Conservation (phyloP, 2,113 vertebrate species). For the Arenaria interpres region DNA sequence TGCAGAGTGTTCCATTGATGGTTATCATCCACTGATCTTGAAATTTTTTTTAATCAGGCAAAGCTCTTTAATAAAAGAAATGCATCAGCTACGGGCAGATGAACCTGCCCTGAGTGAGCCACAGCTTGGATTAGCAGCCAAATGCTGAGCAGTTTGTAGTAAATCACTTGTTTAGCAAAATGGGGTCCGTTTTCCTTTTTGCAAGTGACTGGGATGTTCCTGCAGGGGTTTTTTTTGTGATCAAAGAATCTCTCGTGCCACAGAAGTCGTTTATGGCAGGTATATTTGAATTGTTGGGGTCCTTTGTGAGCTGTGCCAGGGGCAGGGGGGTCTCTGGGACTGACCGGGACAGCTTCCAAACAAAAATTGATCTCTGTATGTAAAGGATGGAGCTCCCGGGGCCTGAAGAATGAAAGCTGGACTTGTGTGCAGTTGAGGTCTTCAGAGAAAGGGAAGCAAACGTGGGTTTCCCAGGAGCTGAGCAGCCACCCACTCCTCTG, state of each 20-base stretch:
- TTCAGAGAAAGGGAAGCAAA: not conserved
- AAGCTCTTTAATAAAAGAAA: not conserved
- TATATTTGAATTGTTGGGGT: not conserved
- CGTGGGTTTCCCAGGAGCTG: rapidly evolving
- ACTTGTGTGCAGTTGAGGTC: not conserved
- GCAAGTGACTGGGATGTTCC: not conserved
- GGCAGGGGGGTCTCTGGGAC: too few relatives aligned
- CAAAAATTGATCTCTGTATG: not conserved
- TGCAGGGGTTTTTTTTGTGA: too few relatives aligned
- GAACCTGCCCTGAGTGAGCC: not conserved
- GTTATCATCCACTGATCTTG: not conserved
- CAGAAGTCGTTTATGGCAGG: rapidly evolving
- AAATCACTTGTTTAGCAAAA: not conserved
- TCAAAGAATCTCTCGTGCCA: not conserved
- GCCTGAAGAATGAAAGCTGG: not conserved
- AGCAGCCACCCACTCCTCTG: not conserved
- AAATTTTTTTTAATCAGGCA: not conserved
- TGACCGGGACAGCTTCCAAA: not conserved
- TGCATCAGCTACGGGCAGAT: not conserved
- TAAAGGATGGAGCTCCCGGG: not conserved
- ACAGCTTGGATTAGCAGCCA: not conserved
- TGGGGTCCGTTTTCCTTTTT: rapidly evolving
- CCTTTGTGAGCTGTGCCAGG: not conserved
- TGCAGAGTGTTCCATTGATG: not conserved
- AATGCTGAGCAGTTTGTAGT: not conserved